Evolutionary conservation across 1,140 invertebrate species (phyloP), one percentile per base, ranked within the genome.

Genomic region (Hylaeus volcanicus): DNA sequence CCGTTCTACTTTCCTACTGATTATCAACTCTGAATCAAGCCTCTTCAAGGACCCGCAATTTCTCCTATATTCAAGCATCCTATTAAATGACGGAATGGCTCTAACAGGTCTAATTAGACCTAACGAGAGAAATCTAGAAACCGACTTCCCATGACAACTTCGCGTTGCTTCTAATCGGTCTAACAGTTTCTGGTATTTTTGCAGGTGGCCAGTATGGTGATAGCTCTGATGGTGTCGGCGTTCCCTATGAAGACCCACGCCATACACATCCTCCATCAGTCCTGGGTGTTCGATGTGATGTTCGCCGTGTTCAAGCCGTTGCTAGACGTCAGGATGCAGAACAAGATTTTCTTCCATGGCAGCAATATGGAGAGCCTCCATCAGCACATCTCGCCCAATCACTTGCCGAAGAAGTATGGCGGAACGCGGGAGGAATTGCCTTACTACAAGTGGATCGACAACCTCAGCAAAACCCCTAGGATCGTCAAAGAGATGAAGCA

Each of bases 231-330:
- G 89, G 92, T 94, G 94, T 95, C 95, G 0, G 95, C 96, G 71
- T 97, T 96, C 89, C 96, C 96, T 0, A 95, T 96, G 83, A 95
- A 95, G 56, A 96, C 95, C 0, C 92, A 96, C 78, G 95, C 96
- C 0, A 95, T 97, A 58, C 97, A 97, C 89, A 95, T 97, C 60
- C 94, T 97, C 0, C 95, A 96, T 86, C 96, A 97, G 86, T 96
- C 96, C 0, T 97, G 96, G 96, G 90, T 97, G 1, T 97, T 97
- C 87, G 96, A 97, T 87, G 95, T 96, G 53, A 95, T 96, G 41
- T 97, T 95, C 89, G 95, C 94, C 66, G 95, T 97, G 8, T 97
- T 97, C 88, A 97, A 96, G 86, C 96, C 96, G 0, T 92, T 97
- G 4, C 90, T 97, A 12, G 95, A 95, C 83, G 89, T 94, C 1